Conservation (phyloP, 2,113 vertebrate genomes). For the Mandrillus leucophaeus region DNA sequence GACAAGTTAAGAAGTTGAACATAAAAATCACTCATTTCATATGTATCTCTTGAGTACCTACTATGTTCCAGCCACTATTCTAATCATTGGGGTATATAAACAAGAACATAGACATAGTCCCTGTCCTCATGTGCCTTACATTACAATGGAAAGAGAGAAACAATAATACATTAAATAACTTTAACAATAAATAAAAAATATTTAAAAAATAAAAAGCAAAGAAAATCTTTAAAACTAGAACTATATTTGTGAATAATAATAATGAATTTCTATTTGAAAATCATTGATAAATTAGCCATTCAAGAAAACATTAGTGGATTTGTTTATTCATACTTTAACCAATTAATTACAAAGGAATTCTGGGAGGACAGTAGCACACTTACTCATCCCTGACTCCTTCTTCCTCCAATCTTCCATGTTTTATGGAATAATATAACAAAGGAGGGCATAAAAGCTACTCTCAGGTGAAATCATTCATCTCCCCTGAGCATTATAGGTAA, state of each 20-base stretch:
- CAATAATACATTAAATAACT: neutral
- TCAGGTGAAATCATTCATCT: neutral
- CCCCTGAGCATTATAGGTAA: neutral
- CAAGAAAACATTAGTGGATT: neutral
- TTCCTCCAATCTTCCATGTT: neutral
- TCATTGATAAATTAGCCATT: neutral
- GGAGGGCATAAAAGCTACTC: neutral
- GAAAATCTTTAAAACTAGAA: neutral
- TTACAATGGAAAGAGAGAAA: neutral
- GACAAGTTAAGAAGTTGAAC: neutral
- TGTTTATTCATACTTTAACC: neutral
- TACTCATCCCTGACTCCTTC: neutral
- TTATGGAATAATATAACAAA: neutral
- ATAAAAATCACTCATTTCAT: neutral
- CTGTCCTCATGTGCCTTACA: neutral
- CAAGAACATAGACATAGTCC: neutral
- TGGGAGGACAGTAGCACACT: neutral
- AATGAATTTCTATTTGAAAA: neutral
- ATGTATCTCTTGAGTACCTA: neutral
- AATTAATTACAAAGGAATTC: neutral
- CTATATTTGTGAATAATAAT: neutral
- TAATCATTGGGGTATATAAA: neutral
- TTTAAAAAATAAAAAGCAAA: neutral
- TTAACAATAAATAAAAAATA: neutral
- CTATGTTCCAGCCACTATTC: neutral